phyloP scores from a whole-genome alignment of 2,888 invertebrate species.

The Dryomyza anilis region DNA sequence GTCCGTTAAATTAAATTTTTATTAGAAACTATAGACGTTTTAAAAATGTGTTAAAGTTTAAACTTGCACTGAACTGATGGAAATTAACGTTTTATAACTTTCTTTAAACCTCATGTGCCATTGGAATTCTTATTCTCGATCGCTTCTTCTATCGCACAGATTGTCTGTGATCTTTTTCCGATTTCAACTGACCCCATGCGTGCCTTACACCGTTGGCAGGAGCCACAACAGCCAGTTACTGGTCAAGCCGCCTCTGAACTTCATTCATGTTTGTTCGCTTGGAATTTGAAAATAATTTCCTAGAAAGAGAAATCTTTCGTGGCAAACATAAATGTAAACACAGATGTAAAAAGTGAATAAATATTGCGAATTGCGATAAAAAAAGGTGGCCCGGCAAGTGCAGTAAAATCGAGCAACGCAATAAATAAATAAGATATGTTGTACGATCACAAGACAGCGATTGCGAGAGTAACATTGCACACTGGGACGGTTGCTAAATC shows the following conservation, averaged over 20 bases:
- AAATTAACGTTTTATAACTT: no score
- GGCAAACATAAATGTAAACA: neutral
- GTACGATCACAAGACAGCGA: no score
- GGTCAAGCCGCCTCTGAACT: neutral
- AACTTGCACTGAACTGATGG: no score
- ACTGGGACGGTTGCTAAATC: no score
- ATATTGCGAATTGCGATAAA: neutral
- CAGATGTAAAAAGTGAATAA: neutral
- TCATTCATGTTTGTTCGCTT: neutral
- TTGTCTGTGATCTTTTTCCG: neutral
- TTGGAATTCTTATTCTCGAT: neutral
- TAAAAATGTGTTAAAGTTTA: no score
- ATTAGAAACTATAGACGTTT: no score
- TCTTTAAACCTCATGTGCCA: neutral
- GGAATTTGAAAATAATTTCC: conserved; percentile 9
- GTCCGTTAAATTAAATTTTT: no score
- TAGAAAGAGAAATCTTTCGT: conserved; percentile 4
- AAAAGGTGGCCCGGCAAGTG: neutral
- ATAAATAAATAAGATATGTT: conserved; percentile 1
- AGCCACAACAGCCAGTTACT: neutral
- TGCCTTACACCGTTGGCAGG: neutral
- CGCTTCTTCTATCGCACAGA: neutral
- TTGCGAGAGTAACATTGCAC: no score
- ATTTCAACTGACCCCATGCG: no score
- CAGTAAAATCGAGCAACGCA: neutral